These are phyloP conservation scores for Sebastes hubbsi DNA, from an alignment of 2,797 vertebrate genomes.

Conservation along the genomic window DNA sequence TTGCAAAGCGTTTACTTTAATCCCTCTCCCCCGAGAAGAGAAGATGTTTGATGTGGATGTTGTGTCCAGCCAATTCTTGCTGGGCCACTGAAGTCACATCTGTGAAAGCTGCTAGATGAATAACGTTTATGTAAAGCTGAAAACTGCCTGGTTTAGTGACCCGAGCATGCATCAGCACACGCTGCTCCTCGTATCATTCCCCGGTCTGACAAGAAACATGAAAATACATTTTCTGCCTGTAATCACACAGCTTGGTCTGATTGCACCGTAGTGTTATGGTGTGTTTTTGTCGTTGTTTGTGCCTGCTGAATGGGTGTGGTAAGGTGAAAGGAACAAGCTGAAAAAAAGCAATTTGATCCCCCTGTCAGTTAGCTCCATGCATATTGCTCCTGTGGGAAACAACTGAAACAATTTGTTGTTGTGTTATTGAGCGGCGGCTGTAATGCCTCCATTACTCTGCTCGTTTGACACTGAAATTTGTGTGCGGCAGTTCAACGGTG, in stretches of 20 bases:
- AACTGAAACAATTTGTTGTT: conserved; percentile 61
- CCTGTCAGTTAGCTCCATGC: conserved; percentile 57
- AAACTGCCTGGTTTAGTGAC: conserved; percentile 42
- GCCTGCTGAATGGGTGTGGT: conserved; percentile 27
- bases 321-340: conserved; percentile 58
- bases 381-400: conserved; percentile 61
- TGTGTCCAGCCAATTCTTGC: conserved; percentile 47
- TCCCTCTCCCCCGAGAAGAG: conserved; percentile 26
- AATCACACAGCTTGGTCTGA: conserved; percentile 54
- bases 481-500: conserved; percentile 3
- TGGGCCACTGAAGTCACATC: conserved; percentile 50
- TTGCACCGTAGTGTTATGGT: conserved; percentile 27
- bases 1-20: conserved; percentile 27
- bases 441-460: conserved; percentile 54
- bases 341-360: conserved; percentile 62
- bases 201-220: conserved; percentile 44
- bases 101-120: conserved; percentile 57
- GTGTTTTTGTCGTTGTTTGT: conserved; percentile 31
- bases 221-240: conserved; percentile 51
- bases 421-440: conserved; percentile 47
- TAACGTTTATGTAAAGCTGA: conserved; percentile 51
- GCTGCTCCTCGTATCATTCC: conserved; percentile 17
- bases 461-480: conserved; percentile 48
- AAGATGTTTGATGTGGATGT: conserved; percentile 48
- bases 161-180: conserved; percentile 14